These are phyloP conservation scores for Lagenorhynchus albirostris DNA, from an alignment of 2,113 vertebrate genomes.

Conservation along the genomic window DNA sequence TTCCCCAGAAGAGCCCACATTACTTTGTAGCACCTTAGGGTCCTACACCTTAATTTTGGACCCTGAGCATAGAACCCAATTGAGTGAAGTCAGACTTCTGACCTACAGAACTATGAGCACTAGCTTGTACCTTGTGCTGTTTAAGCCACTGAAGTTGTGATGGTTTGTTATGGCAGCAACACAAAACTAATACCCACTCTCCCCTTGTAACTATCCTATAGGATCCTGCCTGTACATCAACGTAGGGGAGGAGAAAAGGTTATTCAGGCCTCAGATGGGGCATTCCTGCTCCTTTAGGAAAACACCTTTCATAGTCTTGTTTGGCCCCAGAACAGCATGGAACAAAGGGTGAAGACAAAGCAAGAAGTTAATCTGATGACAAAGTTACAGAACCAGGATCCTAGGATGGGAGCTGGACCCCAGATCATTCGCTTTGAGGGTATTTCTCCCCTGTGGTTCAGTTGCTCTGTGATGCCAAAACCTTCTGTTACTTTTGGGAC, in stretches of 20 bases:
- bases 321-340: too few species aligned
- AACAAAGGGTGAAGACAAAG: neutral
- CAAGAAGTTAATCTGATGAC: rapidly evolving
- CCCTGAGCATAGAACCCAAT: neutral
- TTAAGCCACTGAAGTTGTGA: neutral
- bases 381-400: neutral
- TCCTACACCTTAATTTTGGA: neutral
- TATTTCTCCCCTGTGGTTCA: neutral
- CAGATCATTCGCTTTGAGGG: neutral
- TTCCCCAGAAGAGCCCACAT: neutral
- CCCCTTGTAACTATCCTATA: neutral
- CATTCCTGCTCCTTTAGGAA: neutral
- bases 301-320: neutral
- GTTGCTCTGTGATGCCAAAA: neutral
- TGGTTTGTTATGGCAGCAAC: neutral
- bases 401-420: too few species aligned
- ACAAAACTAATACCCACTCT: neutral
- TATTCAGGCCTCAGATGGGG: too few species aligned
- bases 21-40: too few species aligned
- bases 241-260: neutral
- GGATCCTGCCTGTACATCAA: neutral
- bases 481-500: neutral
- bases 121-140: neutral
- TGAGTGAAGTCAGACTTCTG: neutral
- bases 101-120: neutral